phyloP scores from a whole-genome alignment of 2,888 invertebrate genomes.

The Thera britannica region DNA sequence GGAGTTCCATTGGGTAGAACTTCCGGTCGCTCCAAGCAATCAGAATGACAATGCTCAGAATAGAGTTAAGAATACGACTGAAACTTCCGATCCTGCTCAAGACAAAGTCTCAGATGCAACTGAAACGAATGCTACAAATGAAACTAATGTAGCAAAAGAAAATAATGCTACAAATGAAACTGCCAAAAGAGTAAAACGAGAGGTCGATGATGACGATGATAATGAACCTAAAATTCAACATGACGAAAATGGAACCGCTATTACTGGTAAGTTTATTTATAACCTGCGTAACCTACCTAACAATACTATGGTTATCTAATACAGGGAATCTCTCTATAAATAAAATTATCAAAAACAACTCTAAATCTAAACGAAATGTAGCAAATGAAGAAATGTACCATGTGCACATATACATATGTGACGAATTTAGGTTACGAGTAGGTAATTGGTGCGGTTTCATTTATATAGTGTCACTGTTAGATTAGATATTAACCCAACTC shows the following conservation, averaged over 20 bases:
- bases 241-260: slow-evolving; percentile 47
- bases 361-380: no score
- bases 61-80: slow-evolving; percentile 40
- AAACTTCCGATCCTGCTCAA: slow-evolving; percentile 48
- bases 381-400: no score
- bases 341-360: no score
- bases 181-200: slow-evolving; percentile 50
- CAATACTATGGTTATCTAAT: no score
- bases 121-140: slow-evolving; percentile 27
- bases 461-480: no score
- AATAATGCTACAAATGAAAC: slow-evolving; percentile 27
- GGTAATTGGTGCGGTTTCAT: no score
- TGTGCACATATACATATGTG: no score
- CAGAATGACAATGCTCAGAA: slow-evolving; percentile 47
- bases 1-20: slow-evolving; percentile 59
- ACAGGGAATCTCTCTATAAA: no score
- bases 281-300: not conserved
- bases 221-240: slow-evolving; percentile 29
- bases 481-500: no score
- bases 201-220: slow-evolving; percentile 38
- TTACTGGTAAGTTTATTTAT: slow-evolving; percentile 49
- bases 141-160: slow-evolving; percentile 30
- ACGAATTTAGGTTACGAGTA: no score
- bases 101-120: slow-evolving; percentile 33
- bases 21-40: slow-evolving; percentile 40